phyloP scores from a whole-genome alignment of 2,113 vertebrate species.

The Eretmochelys imbricata region DNA sequence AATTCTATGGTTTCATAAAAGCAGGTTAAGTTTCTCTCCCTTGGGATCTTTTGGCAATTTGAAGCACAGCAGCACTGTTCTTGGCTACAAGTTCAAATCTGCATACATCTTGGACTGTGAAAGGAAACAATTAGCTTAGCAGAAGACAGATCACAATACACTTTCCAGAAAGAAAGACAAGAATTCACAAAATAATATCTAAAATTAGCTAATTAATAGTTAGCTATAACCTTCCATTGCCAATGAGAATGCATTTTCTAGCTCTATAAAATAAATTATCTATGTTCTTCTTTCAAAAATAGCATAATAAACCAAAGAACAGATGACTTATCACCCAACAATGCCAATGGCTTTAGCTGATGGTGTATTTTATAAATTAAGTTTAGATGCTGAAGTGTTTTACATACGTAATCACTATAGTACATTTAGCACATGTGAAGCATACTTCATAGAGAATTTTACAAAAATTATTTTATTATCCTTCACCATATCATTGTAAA shows the following conservation, averaged over 20 bases:
- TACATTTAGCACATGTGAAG: background rate
- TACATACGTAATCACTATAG: background rate
- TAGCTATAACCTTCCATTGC: background rate
- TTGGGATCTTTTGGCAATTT: conserved; percentile 79
- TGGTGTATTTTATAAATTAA: background rate
- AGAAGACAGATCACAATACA: conserved; percentile 41
- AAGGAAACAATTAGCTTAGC: conserved; percentile 39
- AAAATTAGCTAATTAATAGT: background rate
- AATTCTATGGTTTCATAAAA: conserved; percentile 88
- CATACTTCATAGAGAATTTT: background rate
- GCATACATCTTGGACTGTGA: conserved; percentile 57
- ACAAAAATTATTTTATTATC: conserved; percentile 1
- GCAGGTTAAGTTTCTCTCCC: conserved; percentile 84
- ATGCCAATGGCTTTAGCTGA: conserved; percentile 5
- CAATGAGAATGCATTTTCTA: background rate
- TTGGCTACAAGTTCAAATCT: conserved; percentile 80
- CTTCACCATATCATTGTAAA: background rate
- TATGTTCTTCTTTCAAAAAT: conserved; percentile 21
- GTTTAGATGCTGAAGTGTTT: conserved; percentile 34
- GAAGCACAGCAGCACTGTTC: conserved; percentile 78
- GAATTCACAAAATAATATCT: conserved; percentile 13
- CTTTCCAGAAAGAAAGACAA: conserved; percentile 24
- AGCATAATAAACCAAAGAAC: conserved; percentile 20
- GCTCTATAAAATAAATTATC: background rate
- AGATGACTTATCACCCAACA: conserved; percentile 33